Conservation (phyloP, 2,797 vertebrate species). For the Spheniscus humboldti region DNA sequence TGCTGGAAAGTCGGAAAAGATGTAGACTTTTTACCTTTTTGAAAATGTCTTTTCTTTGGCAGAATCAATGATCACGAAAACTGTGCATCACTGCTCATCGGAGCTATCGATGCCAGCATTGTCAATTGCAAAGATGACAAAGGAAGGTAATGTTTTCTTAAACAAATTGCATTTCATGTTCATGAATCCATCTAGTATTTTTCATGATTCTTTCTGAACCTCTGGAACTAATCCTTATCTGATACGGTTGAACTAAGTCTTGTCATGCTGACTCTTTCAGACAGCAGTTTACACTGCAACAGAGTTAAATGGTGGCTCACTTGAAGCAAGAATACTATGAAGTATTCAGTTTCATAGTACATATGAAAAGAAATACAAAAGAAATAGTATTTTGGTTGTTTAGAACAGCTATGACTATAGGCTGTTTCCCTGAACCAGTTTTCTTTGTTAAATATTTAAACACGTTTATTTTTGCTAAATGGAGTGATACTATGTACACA, state of each 20-base stretch:
- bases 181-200: background rate
- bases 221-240: background rate
- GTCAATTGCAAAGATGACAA: constrained; percentile 87
- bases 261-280: background rate
- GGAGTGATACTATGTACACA: background rate
- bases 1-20: background rate
- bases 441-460: background rate
- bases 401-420: background rate
- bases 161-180: background rate
- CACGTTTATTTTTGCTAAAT: background rate
- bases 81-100: constrained; percentile 89
- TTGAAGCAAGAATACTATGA: background rate
- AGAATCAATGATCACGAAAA: constrained; percentile 92
- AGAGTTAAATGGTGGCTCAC: background rate
- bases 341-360: background rate
- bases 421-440: background rate
- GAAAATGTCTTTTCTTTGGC: constrained; percentile 11
- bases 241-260: background rate
- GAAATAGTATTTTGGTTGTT: background rate
- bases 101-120: constrained; percentile 89
- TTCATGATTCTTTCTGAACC: background rate
- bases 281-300: background rate
- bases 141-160: constrained; percentile 78
- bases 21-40: background rate
- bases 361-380: background rate